Evolutionary conservation across 53 echinoderm and acorn worm species (phyloP), one percentile per base, ranked within the genome.

Genomic region (Luidia sarsii): DNA sequence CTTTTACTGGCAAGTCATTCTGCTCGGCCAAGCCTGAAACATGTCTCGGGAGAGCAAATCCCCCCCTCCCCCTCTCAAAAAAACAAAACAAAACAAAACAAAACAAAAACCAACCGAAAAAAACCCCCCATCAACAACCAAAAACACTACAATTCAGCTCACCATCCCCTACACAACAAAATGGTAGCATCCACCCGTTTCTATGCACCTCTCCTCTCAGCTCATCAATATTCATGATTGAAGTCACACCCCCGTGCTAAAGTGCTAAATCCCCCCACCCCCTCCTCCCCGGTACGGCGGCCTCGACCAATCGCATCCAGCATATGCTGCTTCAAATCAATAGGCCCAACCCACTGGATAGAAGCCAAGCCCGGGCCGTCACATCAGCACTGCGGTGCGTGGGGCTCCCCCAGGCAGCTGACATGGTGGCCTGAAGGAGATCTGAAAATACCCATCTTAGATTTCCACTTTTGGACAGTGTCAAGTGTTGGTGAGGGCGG

Each of bases 401-500:
- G 30, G 21, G 51, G 34, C n/a, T n/a, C 31, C 71, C 34, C 38
- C 53, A 71, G 50, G n/a, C n/a, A n/a, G n/a, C n/a, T n/a, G n/a
- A n/a, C n/a, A n/a, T 35, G 5, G 41, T 39, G 27, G 54, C 71
- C 54, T 3, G 4, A 36, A 39, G 57, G 74, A 32, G 57, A n/a
- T n/a, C n/a, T n/a, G n/a, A n/a, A n/a, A n/a, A n/a, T n/a, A n/a
- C n/a, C n/a, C n/a, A n/a, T n/a, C n/a, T 61, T 30, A 15, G 61
- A 55, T 77, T 77, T 60, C 77, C 48, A 60, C 31, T 60, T 61
- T 11, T 61, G 8, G 41, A 45, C 30, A 31, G 60, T 45, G 57
- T 59, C 46, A 30, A 72, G 72, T 72, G 72, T 56, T 77, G 56
- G n/a, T n/a, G n/a, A n/a, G n/a, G n/a, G n/a, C n/a, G n/a, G n/a